phyloP scores from a whole-genome alignment of 2,113 vertebrate genomes.

The Saguinus midas region DNA sequence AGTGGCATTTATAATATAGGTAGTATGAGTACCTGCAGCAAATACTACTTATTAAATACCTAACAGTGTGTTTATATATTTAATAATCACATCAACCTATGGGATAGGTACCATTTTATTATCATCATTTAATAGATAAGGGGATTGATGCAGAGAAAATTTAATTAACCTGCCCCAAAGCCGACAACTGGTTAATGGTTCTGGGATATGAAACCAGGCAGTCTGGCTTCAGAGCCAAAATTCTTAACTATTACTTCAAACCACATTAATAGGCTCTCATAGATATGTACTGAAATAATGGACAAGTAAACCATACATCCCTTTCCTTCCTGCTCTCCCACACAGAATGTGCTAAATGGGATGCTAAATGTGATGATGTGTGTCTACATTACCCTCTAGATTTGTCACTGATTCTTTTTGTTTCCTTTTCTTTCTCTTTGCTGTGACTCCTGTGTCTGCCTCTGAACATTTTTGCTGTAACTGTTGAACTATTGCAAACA shows the following conservation, averaged over 20 bases:
- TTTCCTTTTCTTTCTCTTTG: neutral
- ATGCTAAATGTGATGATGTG: neutral
- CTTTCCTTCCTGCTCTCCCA: neutral
- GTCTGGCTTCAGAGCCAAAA: neutral
- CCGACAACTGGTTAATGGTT: neutral
- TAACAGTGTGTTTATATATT: neutral
- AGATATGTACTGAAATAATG: neutral
- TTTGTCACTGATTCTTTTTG: neutral
- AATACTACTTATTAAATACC: neutral
- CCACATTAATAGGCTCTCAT: neutral
- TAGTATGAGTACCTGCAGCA: neutral
- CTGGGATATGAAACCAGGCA: neutral
- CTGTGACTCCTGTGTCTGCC: neutral
- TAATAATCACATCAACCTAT: neutral
- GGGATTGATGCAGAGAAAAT: neutral
- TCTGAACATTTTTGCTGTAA: neutral
- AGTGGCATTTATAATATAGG: neutral
- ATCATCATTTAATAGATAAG: slow-evolving; percentile 1
- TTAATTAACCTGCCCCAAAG: neutral
- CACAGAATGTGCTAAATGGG: neutral
- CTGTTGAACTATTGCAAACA: neutral
- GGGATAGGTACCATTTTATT: neutral
- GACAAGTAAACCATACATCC: neutral
- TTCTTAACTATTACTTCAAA: neutral
- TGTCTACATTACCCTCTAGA: neutral